Conservation (phyloP, 2,113 vertebrate species). For the Columba janthina region DNA sequence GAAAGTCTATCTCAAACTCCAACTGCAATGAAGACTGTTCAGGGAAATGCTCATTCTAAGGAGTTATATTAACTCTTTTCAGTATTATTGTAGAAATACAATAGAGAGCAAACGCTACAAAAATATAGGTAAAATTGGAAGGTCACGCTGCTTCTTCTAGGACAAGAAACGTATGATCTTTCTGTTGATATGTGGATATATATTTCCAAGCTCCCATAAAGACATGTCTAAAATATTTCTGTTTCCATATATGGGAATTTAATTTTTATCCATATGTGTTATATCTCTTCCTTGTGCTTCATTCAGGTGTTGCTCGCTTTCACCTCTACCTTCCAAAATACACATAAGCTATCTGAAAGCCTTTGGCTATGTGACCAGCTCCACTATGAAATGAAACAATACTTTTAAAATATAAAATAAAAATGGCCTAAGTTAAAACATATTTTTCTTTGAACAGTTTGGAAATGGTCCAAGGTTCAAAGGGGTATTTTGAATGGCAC, state of each 20-base stretch:
- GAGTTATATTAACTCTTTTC: background rate
- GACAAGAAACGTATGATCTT: background rate
- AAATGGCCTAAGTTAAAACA: background rate
- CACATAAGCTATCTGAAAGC: background rate
- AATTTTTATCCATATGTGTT: constrained; percentile 9
- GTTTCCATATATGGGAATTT: constrained; percentile 36
- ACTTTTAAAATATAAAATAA: background rate
- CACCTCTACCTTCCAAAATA: constrained; percentile 23
- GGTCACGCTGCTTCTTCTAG: background rate
- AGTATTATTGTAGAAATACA: background rate
- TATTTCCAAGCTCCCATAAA: constrained; percentile 26
- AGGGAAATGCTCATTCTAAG: background rate
- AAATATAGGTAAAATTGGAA: background rate
- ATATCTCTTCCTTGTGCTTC: background rate
- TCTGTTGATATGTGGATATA: constrained; percentile 1
- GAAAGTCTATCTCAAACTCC: background rate
- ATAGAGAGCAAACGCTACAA: background rate
- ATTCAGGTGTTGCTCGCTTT: constrained; percentile 26
- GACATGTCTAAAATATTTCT: constrained; percentile 34
- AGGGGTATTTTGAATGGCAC: constrained; percentile 11
- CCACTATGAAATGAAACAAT: background rate
- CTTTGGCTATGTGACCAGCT: background rate
- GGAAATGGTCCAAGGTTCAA: background rate
- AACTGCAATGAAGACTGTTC: background rate
- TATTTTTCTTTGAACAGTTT: background rate